Evolutionary conservation across 1,140 invertebrate genomes (phyloP).

Genomic region (Subanguina moxae): DNA sequence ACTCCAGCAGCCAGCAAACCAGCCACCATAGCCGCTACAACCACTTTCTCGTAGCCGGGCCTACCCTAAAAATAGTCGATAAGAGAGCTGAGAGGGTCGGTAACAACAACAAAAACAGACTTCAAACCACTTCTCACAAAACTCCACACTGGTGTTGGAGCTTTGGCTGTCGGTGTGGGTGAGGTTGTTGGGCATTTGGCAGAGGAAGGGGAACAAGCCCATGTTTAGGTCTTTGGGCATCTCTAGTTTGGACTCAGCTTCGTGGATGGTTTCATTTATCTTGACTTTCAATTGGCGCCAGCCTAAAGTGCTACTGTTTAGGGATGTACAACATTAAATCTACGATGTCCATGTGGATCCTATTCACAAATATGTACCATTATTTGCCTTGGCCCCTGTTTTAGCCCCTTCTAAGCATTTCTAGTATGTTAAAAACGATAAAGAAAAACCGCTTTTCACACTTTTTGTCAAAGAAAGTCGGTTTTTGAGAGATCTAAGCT

Average conservation of each 20-base stretch:
- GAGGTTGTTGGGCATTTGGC: slow-evolving; percentile 12
- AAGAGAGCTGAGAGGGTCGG: not conserved
- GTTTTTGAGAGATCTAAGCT: too few species aligned
- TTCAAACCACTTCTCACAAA: slow-evolving; percentile 31
- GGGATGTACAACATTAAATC: not conserved
- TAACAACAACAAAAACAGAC: slow-evolving; percentile 12
- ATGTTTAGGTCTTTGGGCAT: slow-evolving; percentile 13
- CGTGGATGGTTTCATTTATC: not conserved
- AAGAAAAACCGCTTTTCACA: too few species aligned
- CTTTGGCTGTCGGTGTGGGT: not conserved
- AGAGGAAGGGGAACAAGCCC: slow-evolving; percentile 30
- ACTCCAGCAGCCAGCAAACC: slow-evolving; percentile 27
- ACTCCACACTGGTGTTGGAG: not conserved
- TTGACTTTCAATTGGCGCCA: slow-evolving; percentile 16
- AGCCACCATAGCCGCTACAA: slow-evolving; percentile 23
- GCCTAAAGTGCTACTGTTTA: too few species aligned
- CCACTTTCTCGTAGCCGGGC: slow-evolving; percentile 46
- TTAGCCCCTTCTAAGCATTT: too few species aligned
- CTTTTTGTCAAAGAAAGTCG: too few species aligned
- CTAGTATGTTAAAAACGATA: too few species aligned
- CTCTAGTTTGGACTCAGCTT: slow-evolving; percentile 1
- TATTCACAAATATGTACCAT: too few species aligned
- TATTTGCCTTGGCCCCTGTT: too few species aligned
- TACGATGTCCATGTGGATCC: too few species aligned
- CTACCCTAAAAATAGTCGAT: slow-evolving; percentile 35